Evolutionary conservation across 2,888 invertebrate genomes (phyloP), one percentile per base, ranked within the genome.

Genomic region (Noctua janthe): DNA sequence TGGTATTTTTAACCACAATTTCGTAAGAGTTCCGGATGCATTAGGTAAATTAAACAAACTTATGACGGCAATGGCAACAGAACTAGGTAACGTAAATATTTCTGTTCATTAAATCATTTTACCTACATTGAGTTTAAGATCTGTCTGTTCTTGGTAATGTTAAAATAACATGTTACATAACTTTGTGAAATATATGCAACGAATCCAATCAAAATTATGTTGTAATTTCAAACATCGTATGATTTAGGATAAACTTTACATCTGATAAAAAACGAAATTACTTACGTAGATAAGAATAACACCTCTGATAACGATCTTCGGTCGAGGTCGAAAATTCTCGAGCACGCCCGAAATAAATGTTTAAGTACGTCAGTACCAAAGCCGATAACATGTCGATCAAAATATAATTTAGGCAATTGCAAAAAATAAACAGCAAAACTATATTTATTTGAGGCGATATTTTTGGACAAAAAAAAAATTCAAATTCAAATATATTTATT

Each of bases 71-170:
- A 86, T 72, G 82, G 67, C 64, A 66, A 47, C 54, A 74, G 35
- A 88, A 82, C 77, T 90, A 78, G 89, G 89, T 90, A 89, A 88
- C 72, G 84, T 90, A 90, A 89, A 89, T 88, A 88, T 88, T 79
- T 84, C 70, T 78, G 67, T 80, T 78, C 73, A 85, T 87, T 82
- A 81, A 88, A 88, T 89, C 66, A 90, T 88, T 85, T 85, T 90
- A 83, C 71, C 71, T 82, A 67, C 79, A 79, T 67, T 47, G 4
- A 76, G 67, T 8, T 69, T 49, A 11, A 20, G 39, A 73, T 83
- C 49, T 56, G 64, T 35, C 5, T 66, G 64, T 76, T 74, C 51
- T 59, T 69, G 39, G 74, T 75, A 66, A 74, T 72, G 56, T 64
- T 64, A 62, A 49, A 66, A 74, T 74, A 56, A 56, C 39, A 11